A percentile compares a stretch with the other conserved stretches of the same genome.
These are phyloP conservation scores for Aspiorhynchus laticeps DNA, from an alignment of 2,113 vertebrate species.

Conservation along the genomic window DNA sequence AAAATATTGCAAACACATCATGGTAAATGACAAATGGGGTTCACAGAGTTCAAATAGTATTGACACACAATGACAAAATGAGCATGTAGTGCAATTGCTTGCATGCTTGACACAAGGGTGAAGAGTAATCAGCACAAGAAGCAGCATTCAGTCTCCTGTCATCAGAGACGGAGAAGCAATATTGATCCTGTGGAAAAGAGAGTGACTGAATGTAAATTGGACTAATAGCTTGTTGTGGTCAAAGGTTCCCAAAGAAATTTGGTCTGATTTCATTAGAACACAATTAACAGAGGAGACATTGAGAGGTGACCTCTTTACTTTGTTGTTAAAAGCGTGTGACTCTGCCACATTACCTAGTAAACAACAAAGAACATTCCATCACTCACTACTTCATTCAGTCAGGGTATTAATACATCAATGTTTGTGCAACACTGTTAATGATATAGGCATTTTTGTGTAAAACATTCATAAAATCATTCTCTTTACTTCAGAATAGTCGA, in stretches of 20 bases:
- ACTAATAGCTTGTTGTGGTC: neutral
- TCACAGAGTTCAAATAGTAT: neutral
- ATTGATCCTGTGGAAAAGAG: conserved; percentile 8
- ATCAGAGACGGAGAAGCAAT: neutral
- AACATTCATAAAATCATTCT: neutral
- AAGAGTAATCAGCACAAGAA: neutral
- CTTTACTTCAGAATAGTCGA: neutral
- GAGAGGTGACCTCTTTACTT: neutral
- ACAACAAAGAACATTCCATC: neutral
- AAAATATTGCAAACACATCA: neutral
- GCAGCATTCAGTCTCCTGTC: neutral
- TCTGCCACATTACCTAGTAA: neutral
- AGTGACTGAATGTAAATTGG: neutral
- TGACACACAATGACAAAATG: neutral
- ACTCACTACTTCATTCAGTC: neutral
- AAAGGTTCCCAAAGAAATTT: neutral
- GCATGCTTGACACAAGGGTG: neutral
- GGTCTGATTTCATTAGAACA: neutral
- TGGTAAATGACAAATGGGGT: neutral
- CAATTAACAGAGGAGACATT: conserved; percentile 12
- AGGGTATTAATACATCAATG: neutral
- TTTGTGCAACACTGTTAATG: neutral
- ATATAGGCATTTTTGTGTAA: neutral
- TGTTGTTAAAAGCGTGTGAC: neutral
- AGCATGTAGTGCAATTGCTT: neutral